A percentile compares a stretch with the other conserved stretches of the same genome.
Conservation (phyloP, 1,140 invertebrate species). For the Bombus vancouverensis region DNA sequence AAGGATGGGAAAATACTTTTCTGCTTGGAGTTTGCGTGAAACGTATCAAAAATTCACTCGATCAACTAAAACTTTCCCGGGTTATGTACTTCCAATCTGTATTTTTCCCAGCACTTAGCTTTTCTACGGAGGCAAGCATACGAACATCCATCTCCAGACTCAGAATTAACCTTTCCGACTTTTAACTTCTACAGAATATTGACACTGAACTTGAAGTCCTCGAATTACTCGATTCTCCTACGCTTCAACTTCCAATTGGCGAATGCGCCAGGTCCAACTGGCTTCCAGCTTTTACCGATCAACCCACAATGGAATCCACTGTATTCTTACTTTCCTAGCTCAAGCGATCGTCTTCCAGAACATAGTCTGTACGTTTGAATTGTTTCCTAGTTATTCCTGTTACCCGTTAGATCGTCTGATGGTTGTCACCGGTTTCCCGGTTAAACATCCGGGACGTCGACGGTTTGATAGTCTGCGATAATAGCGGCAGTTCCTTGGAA, state of each 20-base stretch:
- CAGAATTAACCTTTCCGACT: not conserved
- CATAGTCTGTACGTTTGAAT: not conserved
- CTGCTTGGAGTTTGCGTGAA: too few species aligned
- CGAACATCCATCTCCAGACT: not conserved
- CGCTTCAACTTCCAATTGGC: not conserved
- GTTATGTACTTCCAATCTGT: too few species aligned
- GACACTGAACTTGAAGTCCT: slow-evolving; percentile 12
- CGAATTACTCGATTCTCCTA: not conserved
- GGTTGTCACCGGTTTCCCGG: not conserved
- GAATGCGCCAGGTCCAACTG: not conserved
- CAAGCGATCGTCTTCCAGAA: not conserved
- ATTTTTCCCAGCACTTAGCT: too few species aligned
- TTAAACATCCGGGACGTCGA: not conserved
- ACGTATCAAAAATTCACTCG: too few species aligned
- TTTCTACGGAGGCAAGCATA: too few species aligned
- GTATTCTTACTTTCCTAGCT: not conserved
- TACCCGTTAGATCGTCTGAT: not conserved
- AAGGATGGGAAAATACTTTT: too few species aligned
- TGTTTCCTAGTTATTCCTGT: not conserved
- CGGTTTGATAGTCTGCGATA: not conserved
- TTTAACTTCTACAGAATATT: not conserved
- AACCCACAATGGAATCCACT: not conserved
- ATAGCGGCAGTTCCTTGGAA: not conserved
- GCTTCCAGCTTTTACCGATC: not conserved
- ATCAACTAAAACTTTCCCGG: too few species aligned